Evolutionary conservation across 2,113 vertebrate species (phyloP), one percentile per base, ranked within the genome.

Genomic region (Macaca mulatta): DNA sequence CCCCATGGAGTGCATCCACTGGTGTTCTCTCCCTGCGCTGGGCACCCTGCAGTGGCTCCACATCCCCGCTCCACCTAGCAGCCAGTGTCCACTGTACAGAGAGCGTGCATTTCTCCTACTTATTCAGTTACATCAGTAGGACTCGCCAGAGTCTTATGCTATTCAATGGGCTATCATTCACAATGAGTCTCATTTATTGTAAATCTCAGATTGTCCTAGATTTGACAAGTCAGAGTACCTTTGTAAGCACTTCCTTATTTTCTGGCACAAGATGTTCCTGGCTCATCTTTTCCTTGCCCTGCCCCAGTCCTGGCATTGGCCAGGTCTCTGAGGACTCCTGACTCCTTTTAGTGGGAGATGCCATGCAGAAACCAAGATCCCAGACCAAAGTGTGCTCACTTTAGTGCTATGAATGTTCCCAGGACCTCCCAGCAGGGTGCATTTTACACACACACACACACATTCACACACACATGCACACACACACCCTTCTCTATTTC

Each of bases 1-100:
- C 72, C 8, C 12, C 0, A 0, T 4, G 3, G 13, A 22, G 48
- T 22, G 50, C 10, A 64, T 74, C 78, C 59, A 6, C 0, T 3
- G 23, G 25, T 1, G 30, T n/a, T 32, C 5, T 35, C 35, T 10
- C 8, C 17, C 45, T 6, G 20, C 22, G 6, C 30, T 4, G 7
- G 35, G 69, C 13, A 18, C 11, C 30, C 55, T 22, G 30, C 14
- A 1, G 22, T 0, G 32, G 38, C 13, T 23, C 45, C 11, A 8
- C 20, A 17, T 1, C 16, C 35, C 18, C 6, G 0, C n/a, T 30
- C 8, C 30, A 11, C 8, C 59, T 2, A 23, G 23, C 4, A 12
- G 89, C 87, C 45, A 45, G n/a, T 30, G 5, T 78, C 1, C 32
- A 5, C 38, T 2, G 10, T 23, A 2, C 9, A 14, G 25, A 10